Evolutionary conservation across 2,797 vertebrate genomes (phyloP), one percentile per base, ranked within the genome.

Genomic region (Enteromius argenteus): DNA sequence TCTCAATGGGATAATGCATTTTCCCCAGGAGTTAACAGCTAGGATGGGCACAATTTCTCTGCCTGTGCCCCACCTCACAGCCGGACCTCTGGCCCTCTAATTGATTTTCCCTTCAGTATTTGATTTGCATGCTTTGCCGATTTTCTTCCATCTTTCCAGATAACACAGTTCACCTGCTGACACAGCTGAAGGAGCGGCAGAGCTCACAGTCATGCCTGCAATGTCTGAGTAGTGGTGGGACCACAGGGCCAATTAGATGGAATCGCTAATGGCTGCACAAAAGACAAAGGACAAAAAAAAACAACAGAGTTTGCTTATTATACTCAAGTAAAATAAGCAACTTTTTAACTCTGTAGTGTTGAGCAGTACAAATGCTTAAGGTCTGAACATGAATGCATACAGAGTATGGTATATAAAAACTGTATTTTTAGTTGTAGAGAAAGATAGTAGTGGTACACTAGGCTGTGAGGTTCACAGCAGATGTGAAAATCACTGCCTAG

Each of bases 51-150:
- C 89, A 90, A 90, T 89, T 91, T 89, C 90, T 88, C 89, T 90
- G 92, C 91, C 87, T 90, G 92, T 85, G 88, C 92, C 85, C 84
- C 80, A 88, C 83, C 87, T 86, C 86, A 82, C 84, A 84, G 81
- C 90, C 84, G 37, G 90, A 90, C 90, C 90, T 66, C 89, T 89
- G 86, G 89, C 90, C 90, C 90, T 89, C 90, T 94, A 94, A 95
- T 94, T 94, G 94, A 94, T 94, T 94, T 92, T 93, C 90, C 90
- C 92, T 88, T 90, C 87, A 86, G 92, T 92, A 89, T 84, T 89
- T 85, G 90, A 94, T 94, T 94, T 94, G 93, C 92, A 94, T 92
- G 93, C 92, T 93, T 93, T 91, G 90, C 87, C 86, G 67, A 93
- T 91, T 94, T 80, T 91, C 89, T 92, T 88, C 91, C 84, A 90